Evolutionary conservation across 2,113 vertebrate species (phyloP).

Genomic region (Dromaius novaehollandiae): DNA sequence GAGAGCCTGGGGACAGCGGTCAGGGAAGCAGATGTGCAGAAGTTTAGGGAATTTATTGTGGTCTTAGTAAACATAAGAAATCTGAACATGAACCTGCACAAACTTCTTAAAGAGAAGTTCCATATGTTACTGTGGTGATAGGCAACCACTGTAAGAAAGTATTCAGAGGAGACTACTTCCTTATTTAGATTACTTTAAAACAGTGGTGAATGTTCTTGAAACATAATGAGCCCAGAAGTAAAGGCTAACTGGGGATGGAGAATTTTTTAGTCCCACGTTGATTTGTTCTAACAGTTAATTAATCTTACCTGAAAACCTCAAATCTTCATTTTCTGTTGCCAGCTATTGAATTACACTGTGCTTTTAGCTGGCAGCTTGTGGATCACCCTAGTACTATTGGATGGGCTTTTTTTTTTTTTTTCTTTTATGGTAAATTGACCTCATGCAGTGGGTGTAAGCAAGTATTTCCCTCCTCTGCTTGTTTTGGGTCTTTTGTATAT

Average conservation of each 20-base stretch:
- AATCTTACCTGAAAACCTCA: not conserved
- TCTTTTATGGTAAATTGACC: not conserved
- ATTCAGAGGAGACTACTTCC: not conserved
- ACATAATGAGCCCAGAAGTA: not conserved
- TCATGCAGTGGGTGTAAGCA: not conserved
- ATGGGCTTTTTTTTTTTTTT: fast-evolving
- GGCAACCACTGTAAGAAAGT: not conserved
- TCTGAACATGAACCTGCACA: not conserved
- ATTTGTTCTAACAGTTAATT: not conserved
- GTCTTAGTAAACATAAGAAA: not conserved
- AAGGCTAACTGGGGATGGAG: not conserved
- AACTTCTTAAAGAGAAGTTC: not conserved
- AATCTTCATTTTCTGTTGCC: not conserved
- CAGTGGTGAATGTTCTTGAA: not conserved
- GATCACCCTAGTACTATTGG: not conserved
- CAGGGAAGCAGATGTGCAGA: not conserved
- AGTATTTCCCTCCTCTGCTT: not conserved
- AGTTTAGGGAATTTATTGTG: not conserved
- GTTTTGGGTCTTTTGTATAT: not conserved
- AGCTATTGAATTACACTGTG: not conserved
- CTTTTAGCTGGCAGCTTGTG: not conserved
- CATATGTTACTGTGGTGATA: not conserved
- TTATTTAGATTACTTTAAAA: not conserved
- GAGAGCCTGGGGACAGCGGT: not conserved
- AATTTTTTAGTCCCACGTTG: not conserved